Evolutionary conservation across 2,797 vertebrate species (phyloP).

Genomic region (Craterocephalus amniculus): DNA sequence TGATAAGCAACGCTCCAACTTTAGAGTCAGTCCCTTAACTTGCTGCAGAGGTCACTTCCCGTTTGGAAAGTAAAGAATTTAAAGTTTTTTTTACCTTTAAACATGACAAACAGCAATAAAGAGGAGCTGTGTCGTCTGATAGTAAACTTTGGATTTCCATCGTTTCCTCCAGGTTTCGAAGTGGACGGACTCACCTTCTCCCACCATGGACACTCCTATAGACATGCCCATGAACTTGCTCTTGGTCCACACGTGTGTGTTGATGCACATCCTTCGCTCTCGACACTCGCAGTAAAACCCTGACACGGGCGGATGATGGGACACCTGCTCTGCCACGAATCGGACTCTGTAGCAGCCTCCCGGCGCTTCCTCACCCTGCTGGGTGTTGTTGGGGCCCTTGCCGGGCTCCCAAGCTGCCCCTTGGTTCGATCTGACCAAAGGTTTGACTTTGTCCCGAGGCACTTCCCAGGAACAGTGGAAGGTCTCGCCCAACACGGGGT

Average conservation of each 20-base stretch:
- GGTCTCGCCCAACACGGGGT: constrained; percentile 93
- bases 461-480: constrained; percentile 97
- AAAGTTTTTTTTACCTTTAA: not conserved
- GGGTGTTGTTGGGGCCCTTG: constrained; percentile 58
- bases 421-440: constrained; percentile 73
- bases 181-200: constrained; percentile 84
- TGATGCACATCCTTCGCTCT: constrained; percentile 90
- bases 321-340: constrained; percentile 94
- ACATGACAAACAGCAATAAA: no score
- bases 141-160: not conserved
- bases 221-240: constrained; percentile 99
- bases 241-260: constrained; percentile 93
- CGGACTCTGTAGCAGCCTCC: constrained; percentile 83
- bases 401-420: constrained; percentile 54
- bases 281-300: constrained; percentile 96
- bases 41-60: not conserved
- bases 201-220: constrained; percentile 94
- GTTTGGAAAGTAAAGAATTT: not conserved
- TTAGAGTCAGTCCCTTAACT: not conserved
- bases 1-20: not conserved
- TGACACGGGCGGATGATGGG: constrained; percentile 92
- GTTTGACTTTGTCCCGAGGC: constrained; percentile 87
- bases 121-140: not conserved
- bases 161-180: not conserved
- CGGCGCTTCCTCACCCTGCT: constrained; percentile 54